Evolutionary conservation across 2,113 vertebrate species (phyloP).

Genomic region (Cavia porcellus): DNA sequence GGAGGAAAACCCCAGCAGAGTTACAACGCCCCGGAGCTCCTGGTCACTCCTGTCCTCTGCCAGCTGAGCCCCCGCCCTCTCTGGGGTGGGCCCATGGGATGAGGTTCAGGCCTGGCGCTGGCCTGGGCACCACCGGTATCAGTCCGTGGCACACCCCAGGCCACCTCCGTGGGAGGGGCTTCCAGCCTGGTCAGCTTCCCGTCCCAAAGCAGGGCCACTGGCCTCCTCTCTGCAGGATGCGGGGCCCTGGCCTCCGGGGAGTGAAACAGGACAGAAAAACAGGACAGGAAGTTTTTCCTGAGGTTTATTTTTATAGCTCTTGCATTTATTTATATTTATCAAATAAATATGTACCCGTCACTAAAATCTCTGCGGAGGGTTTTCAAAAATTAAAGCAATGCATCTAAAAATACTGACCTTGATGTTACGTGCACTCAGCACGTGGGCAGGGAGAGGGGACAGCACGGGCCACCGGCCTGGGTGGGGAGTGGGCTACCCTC

Average conservation of each 20-base stretch:
- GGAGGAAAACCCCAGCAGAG: fast-evolving
- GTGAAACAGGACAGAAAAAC: background rate
- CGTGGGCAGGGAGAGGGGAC: fast-evolving
- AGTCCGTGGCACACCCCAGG: fast-evolving
- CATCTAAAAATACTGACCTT: slow-evolving; percentile 71
- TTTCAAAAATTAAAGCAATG: slow-evolving; percentile 77
- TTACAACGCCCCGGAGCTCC: background rate
- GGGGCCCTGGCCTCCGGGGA: background rate
- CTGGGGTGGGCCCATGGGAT: fast-evolving
- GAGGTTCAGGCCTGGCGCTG: fast-evolving
- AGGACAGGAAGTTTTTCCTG: background rate
- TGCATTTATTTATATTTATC: slow-evolving; percentile 59
- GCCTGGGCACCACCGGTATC: fast-evolving
- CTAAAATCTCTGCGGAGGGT: slow-evolving; percentile 61
- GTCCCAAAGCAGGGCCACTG: fast-evolving
- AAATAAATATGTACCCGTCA: background rate
- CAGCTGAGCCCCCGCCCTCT: no score
- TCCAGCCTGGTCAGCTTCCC: fast-evolving
- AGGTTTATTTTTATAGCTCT: slow-evolving; percentile 51
- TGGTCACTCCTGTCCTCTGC: background rate
- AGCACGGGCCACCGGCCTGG: fast-evolving
- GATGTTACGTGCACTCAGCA: background rate
- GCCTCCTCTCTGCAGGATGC: background rate
- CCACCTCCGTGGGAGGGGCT: fast-evolving
- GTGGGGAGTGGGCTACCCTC: fast-evolving